Conservation (phyloP, 2,888 invertebrate species). For the Blomia tropicalis region DNA sequence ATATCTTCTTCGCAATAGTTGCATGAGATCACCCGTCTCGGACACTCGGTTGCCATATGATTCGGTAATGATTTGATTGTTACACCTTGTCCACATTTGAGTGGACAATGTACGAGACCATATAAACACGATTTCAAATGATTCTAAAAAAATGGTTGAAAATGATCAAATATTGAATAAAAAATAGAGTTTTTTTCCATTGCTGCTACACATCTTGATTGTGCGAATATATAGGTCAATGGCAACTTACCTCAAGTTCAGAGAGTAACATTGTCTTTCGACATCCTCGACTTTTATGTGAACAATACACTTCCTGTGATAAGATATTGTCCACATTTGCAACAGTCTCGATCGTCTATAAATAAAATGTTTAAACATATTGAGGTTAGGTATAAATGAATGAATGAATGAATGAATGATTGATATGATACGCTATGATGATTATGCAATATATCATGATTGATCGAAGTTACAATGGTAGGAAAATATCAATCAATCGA, state of each 20-base stretch:
- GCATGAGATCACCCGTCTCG: conserved; percentile 15
- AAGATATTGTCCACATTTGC: conserved; percentile 15
- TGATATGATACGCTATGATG: too few species aligned
- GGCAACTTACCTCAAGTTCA: conserved; percentile 18
- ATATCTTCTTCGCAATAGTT: conserved; percentile 22
- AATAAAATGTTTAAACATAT: background rate
- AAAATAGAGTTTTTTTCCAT: too few species aligned
- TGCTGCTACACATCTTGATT: too few species aligned
- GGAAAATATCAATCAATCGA: too few species aligned
- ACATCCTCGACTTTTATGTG: conserved; percentile 20
- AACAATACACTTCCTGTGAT: conserved; percentile 20
- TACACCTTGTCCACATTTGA: conserved; percentile 22
- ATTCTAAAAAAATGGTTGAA: background rate
- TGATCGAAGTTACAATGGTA: too few species aligned
- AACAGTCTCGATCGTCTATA: conserved; percentile 6
- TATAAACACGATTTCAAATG: conserved; percentile 21
- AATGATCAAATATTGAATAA: background rate
- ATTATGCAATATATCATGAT: too few species aligned
- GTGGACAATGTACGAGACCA: conserved; percentile 21
- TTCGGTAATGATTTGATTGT: conserved; percentile 17
- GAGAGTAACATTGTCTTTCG: conserved; percentile 15
- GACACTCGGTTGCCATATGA: conserved; percentile 23
- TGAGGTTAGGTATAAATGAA: too few species aligned
- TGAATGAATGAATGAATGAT: background rate
- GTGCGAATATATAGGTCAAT: too few species aligned